Evolutionary conservation across 2,888 invertebrate genomes (phyloP), one percentile per base, ranked within the genome.

Genomic region (Vesta saturnalis): DNA sequence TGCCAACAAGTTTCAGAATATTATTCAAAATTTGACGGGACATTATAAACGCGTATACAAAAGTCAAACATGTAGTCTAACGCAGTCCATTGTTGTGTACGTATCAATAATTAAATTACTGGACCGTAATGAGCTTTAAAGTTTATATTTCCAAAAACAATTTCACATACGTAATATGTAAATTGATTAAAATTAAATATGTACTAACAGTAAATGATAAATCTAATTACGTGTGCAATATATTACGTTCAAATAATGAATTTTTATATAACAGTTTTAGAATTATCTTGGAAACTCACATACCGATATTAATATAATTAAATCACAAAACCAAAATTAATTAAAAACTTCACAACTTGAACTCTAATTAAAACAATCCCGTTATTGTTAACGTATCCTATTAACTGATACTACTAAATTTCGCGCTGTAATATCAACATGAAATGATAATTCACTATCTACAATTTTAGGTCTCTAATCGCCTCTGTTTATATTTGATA

Each of bases 101-200:
- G 60, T 60, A n/a, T n/a, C n/a, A n/a, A n/a, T 60, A 60, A 66
- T 60, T 61, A 52, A 67, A 67, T 62, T 67, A 62, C 57, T 67
- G 67, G 62, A 67, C 67, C 62, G 61, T 67, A 58, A 62, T 57
- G 57, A 67, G 58, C 62, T 61, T 56, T 67, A 57, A 61, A 67
- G 49, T 62, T 67, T 62, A 58, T 30, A 56, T 47, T 43, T 49
- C 61, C 43, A 61, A 52, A 66, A 61, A 47, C 56, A 43, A 57
- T 18, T 39, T 60, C 18, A 57, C 60, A 54, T 62, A 61, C 61
- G 61, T 57, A 67, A 67, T 52, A 52, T 52, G 52, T 21, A 52
- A 52, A 52, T 52, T n/a, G 52, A 61, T 61, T 57, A 61, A n/a
- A 61, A 61, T 56, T 21, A 61, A 67, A 67, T 67, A 52, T 35